phyloP scores from a whole-genome alignment of 2,888 invertebrate species.

The Erpobdella octoculata region DNA sequence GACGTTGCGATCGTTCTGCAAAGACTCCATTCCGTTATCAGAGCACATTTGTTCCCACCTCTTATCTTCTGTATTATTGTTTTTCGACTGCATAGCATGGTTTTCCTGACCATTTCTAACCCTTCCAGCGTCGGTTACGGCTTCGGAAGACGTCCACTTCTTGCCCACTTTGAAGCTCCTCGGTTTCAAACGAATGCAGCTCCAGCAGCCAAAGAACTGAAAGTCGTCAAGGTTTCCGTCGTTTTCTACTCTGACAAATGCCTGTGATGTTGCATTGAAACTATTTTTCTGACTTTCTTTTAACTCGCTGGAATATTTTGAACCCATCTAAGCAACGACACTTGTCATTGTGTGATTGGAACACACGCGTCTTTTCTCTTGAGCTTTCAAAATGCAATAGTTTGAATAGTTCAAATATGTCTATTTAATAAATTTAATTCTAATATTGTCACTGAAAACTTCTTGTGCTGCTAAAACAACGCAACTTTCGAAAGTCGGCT shows the following conservation, averaged over 20 bases:
- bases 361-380: too few relatives aligned
- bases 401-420: too few relatives aligned
- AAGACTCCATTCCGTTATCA: background rate
- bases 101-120: background rate
- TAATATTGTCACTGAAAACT: too few relatives aligned
- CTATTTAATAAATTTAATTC: too few relatives aligned
- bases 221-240: background rate
- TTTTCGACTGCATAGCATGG: background rate
- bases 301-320: conserved; percentile 5
- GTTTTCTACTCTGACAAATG: background rate
- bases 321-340: too few relatives aligned
- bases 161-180: background rate
- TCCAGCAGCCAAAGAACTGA: background rate
- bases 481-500: too few relatives aligned
- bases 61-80: background rate
- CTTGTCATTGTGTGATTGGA: too few relatives aligned
- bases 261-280: background rate
- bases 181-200: background rate
- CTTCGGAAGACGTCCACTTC: background rate
- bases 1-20: background rate
- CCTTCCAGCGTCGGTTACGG: background rate
- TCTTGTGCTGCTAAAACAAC: too few relatives aligned
- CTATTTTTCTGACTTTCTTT: background rate
- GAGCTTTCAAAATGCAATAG: too few relatives aligned
- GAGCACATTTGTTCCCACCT: background rate